phyloP scores from a whole-genome alignment of 2,113 vertebrate species.

The Catharus minimus region DNA sequence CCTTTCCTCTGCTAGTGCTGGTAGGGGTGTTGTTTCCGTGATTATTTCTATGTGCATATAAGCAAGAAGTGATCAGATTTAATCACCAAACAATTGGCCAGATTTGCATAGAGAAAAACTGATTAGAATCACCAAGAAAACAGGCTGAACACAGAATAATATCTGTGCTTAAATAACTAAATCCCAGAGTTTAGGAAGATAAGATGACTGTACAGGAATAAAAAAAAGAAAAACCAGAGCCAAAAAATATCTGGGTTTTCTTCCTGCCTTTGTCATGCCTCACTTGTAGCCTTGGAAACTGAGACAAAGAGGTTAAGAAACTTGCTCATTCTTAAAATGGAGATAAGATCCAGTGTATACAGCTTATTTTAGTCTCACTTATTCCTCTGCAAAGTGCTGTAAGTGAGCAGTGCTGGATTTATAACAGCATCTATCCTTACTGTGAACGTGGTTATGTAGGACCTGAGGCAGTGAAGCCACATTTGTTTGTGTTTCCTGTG shows the following conservation, averaged over 20 bases:
- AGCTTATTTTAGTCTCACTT: not conserved
- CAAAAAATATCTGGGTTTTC: conserved; percentile 43
- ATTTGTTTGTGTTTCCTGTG: not conserved
- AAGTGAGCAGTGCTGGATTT: not conserved
- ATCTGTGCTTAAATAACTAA: not conserved
- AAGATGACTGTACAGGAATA: not conserved
- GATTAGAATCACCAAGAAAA: not conserved
- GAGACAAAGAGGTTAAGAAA: conserved; percentile 58
- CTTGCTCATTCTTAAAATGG: conserved; percentile 21
- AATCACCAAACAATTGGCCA: not conserved
- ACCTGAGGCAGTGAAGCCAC: not conserved
- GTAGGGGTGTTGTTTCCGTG: not conserved
- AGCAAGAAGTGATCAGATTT: not conserved
- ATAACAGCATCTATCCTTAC: not conserved
- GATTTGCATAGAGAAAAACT: not conserved
- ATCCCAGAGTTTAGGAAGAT: not conserved
- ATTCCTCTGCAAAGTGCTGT: not conserved
- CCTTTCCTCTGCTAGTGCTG: not conserved
- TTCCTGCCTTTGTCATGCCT: conserved; percentile 57
- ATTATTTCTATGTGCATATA: not conserved
- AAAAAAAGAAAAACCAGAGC: not conserved
- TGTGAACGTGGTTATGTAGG: not conserved
- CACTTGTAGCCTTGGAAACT: conserved; percentile 58
- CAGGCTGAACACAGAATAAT: not conserved
- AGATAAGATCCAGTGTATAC: conserved; percentile 19